Base-by-base conservation (phyloP, 2,888 invertebrate species). In the Catocala nupta region DNA sequence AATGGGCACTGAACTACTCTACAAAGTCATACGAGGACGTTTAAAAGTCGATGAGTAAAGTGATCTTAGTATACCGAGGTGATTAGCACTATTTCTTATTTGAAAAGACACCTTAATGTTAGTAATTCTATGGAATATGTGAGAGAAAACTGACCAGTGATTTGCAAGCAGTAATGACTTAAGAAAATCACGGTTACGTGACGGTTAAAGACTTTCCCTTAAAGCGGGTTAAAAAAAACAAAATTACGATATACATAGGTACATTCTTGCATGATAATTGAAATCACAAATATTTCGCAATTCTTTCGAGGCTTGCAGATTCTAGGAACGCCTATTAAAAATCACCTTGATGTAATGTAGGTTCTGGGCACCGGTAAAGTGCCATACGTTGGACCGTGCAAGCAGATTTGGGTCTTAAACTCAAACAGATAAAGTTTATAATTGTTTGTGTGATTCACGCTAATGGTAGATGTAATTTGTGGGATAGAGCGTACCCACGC, bases 1-100 rank as follows among this genome's bases (percentile, higher is more conserved):
- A 11, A n/a, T 68, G 53, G 61, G 58, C 59, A 58, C 34, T 25
- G 62, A 57, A 67, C 73, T 64, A 54, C 65, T 63, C 36, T 10
- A 43, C 77, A 77, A 77, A 58, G 75, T 71, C 77, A 69, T 25
- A 6, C n/a, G 57, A 67, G 73, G 68, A 45, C 75, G 57, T 73
- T 70, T 73, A 60, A 52, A 71, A 66, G 77, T 71, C 70, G 55
- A 57, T 53, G 62, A 9, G 16, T 16, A 16, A 47, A 5, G 9
- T 39, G 36, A 55, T 58, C 48, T 12, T 52, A 51, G 53, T 65
- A 59, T 55, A 52, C 52, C 13, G 53, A 73, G 63, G 61, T 68
- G 73, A 73, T 71, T 57, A 63, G 44, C 50, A 58, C 16, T 65
- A 68, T 67, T 70, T 70, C 54, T 61, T 73, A 65, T 68, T 73